Base-by-base conservation (phyloP, 2,888 invertebrate species). In the Gisinianus flammeolus region DNA sequence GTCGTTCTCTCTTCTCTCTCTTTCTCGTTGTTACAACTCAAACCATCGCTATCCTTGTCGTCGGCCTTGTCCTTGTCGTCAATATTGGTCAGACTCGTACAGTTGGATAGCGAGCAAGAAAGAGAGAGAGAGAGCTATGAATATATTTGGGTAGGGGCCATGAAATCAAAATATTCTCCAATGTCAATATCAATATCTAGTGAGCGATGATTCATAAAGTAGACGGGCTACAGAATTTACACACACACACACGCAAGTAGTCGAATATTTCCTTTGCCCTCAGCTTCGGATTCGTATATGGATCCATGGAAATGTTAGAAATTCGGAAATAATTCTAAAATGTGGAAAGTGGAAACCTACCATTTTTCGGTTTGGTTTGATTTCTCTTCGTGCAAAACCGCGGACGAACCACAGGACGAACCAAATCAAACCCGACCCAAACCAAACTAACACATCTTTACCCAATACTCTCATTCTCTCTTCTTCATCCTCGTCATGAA, bases 91-190 rank as follows among this genome's bases (percentile, higher is more conserved):
- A 78, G 73, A 62, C 44, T 12, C 19, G 44, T 44, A 44, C 35
- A 35, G 44, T 44, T 12, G 44, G 44, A 44, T 12, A 16, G 44
- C 12, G 44, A 35, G 35, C 12, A 19, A 44, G 6, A 44, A 6
- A 1, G 44, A 44, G 35, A 44, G 44, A 44, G 19, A 44, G 44
- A n/a, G 3, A 70, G 77, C 80, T 72, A 81, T 81, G 81, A 81
- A 81, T 81, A 81, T 78, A 79, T 81, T 81, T 76, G 76, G 74
- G 77, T 71, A 66, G 64, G 44, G 73, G 74, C 78, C 80, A 80
- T 80, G 78, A 80, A 78, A 78, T 78, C 68, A 66, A 35, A 67
- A 72, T 22, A 30, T 28, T 52, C 33, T 62, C 28, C 30, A n/a
- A 54, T 31, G 71, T 69, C 78, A 62, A 62, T 62, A 26, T 26